Percentiles rank a stretch among this genome's conserved stretches.
Conservation (phyloP, 1,140 invertebrate genomes). For the Delia radicum region DNA sequence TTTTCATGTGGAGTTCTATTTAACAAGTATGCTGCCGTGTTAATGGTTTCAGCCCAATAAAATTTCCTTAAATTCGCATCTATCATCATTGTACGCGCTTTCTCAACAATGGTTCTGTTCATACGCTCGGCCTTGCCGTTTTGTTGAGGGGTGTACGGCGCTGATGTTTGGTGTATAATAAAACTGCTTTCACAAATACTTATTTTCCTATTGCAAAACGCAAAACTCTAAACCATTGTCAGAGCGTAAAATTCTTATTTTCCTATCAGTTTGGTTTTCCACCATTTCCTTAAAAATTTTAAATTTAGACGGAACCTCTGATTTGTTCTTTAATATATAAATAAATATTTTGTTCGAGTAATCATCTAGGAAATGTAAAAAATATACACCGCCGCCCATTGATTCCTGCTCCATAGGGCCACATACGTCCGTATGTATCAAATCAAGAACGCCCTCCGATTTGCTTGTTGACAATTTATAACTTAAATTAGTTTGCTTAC, state of each 20-base stretch:
- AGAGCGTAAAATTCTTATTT: constrained; percentile 35
- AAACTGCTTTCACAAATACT: not conserved
- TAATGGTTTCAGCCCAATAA: not conserved
- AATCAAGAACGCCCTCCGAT: no score
- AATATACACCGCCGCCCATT: not conserved
- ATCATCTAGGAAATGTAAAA: not conserved
- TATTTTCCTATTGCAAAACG: constrained; percentile 30
- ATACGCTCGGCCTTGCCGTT: not conserved
- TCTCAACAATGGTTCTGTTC: not conserved
- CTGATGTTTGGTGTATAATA: not conserved
- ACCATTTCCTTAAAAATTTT: constrained; percentile 35
- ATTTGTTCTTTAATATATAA: constrained; percentile 28
- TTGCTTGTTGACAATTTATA: constrained; percentile 26
- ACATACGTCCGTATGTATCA: constrained; percentile 53
- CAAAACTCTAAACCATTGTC: constrained; percentile 47
- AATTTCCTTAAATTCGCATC: constrained; percentile 42
- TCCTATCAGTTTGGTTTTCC: constrained; percentile 39
- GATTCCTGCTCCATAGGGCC: constrained; percentile 46
- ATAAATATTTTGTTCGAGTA: constrained; percentile 26
- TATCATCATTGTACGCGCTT: not conserved
- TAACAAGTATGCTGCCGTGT: constrained; percentile 2
- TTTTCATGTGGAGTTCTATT: not conserved
- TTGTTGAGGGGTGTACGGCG: not conserved
- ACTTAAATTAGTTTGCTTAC: constrained; percentile 26
- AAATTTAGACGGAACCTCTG: not conserved